A percentile compares a stretch with the other conserved stretches of the same genome.
Evolutionary conservation across 2,113 vertebrate genomes (phyloP).

Genomic region (Columbina picui): DNA sequence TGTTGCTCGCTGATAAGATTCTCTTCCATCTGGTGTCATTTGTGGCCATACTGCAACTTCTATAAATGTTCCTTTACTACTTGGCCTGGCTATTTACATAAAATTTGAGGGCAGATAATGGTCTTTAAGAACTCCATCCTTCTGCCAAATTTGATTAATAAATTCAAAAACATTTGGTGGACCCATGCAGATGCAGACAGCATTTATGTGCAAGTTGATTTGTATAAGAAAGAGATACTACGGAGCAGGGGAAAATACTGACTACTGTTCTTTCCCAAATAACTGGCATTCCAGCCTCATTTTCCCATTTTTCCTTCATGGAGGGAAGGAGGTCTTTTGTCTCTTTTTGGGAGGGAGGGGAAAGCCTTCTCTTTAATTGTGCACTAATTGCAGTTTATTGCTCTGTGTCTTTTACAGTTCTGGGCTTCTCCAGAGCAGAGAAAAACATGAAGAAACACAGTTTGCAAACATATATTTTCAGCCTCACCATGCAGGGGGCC

Average conservation of each 20-base stretch:
- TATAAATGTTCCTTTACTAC: not conserved
- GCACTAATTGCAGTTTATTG: not conserved
- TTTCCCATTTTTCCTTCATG: not conserved
- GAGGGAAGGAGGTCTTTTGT: not conserved
- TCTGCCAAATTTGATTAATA: not conserved
- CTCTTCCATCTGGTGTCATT: not conserved
- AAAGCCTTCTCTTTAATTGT: not conserved
- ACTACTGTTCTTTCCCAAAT: not conserved
- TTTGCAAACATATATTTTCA: not conserved
- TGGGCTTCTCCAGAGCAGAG: not conserved
- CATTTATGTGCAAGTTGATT: not conserved
- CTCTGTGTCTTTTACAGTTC: not conserved
- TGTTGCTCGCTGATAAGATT: not conserved
- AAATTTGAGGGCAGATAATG: not conserved
- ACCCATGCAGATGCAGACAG: not conserved
- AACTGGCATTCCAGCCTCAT: not conserved
- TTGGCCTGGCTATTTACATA: not conserved
- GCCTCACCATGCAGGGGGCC: not conserved
- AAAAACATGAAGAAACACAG: not conserved
- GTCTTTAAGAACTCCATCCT: not conserved
- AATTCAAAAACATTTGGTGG: not conserved
- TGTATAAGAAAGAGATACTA: not conserved
- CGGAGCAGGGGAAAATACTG: fast-evolving
- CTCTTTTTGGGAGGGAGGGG: fast-evolving
- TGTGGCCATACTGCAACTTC: not conserved